phyloP scores from a whole-genome alignment of 2,888 invertebrate genomes.

The Diarsia rubi region DNA sequence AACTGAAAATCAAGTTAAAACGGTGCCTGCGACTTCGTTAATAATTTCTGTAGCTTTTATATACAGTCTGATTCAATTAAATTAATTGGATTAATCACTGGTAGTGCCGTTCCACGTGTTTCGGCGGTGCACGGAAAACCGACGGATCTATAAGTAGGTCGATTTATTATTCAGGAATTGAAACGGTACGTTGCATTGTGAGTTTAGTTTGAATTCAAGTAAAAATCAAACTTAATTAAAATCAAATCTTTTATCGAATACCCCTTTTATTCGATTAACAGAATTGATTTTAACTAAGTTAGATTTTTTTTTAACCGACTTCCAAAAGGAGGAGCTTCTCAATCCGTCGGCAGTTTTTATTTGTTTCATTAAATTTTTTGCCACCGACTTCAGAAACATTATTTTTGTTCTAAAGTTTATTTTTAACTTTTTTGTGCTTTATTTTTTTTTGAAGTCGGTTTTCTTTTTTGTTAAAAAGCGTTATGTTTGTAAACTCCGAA shows the following conservation, averaged over 20 bases:
- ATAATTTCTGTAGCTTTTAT: slow-evolving; percentile 55
- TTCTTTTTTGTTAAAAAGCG: too few relatives aligned
- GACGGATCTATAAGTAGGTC: slow-evolving; percentile 3
- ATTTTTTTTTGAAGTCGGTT: too few relatives aligned
- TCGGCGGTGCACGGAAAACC: slow-evolving; percentile 36
- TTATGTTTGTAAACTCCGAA: not conserved
- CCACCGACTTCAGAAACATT: too few relatives aligned
- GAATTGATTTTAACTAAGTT: not conserved
- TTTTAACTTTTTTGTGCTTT: too few relatives aligned
- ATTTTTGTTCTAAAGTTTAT: too few relatives aligned
- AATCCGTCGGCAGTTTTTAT: too few relatives aligned
- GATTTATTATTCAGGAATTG: slow-evolving; percentile 20
- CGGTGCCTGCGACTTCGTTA: slow-evolving; percentile 30
- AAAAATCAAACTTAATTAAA: too few relatives aligned
- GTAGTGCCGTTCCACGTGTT: slow-evolving; percentile 45
- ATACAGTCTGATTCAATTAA: slow-evolving; percentile 63
- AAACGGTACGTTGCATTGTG: not conserved
- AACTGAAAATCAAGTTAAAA: slow-evolving; percentile 36
- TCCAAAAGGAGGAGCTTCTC: too few relatives aligned
- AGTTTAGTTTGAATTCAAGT: not conserved
- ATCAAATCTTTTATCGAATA: too few relatives aligned
- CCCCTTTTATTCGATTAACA: slow-evolving; percentile 17
- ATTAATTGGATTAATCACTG: slow-evolving; percentile 64
- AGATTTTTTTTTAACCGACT: too few relatives aligned
- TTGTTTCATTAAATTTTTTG: too few relatives aligned